Base-by-base conservation (phyloP, 2,888 invertebrate genomes). In the Stramonita haemastoma region DNA sequence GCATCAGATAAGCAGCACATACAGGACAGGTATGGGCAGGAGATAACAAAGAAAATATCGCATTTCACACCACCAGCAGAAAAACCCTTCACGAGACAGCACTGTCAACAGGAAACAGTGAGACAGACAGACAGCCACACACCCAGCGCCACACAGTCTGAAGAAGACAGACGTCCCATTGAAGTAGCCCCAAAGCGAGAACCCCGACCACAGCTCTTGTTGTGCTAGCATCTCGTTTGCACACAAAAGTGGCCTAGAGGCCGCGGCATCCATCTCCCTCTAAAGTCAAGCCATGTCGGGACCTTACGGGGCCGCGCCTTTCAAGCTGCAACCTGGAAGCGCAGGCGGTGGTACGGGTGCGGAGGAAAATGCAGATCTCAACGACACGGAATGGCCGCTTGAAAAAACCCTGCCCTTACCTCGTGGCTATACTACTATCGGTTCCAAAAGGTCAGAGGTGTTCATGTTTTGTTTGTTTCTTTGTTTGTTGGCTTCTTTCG, bases 331-430 rank as follows among this genome's bases (percentile, higher is more conserved):
- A 8, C 34, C 86, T 15, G n/a, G n/a, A 66, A 66, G 66, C n/a
- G n/a, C 73, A 73, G 73, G 73, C 13, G n/a, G 32, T 29, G 77
- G 46, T 8, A 5, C 46, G 8, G 46, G 46, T 8, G 26, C n/a
- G 13, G 56, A n/a, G 15, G 56, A 26, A 15, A n/a, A 60, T 19
- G 32, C 19, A 1, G 86, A 86, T 34, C 11, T 70, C 34, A 86
- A 86, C 70, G 86, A 86, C 34, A 86, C 86, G 36, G 86, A 66
- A 34, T 86, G 86, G 86, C 86, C 86, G n/a, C 70, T 86, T 66
- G 86, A 86, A 34, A 86, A 86, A 29, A 86, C 86, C 11, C 11
- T 86, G 70, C 29, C 70, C 34, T 34, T 66, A 15, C 84, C 84
- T 1, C 84, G 84, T 6, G 29, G 84, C 17, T 85, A 85, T 29